phyloP scores from a whole-genome alignment of 2,797 vertebrate genomes.

The Aratinga solstitialis region DNA sequence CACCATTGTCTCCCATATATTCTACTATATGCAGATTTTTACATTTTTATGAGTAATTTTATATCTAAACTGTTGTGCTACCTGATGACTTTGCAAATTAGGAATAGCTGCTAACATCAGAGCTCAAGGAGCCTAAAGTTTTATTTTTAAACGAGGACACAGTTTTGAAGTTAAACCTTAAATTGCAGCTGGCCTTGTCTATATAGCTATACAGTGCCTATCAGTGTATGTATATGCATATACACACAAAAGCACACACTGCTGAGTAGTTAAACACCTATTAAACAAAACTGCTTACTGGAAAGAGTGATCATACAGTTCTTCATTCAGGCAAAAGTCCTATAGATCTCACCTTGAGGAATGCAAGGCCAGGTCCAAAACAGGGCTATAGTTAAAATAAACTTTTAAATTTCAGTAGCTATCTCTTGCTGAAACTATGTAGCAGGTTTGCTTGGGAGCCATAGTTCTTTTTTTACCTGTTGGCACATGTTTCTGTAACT shows the following conservation, averaged over 20 bases:
- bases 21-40: conserved; percentile 44
- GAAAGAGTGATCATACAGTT: neutral
- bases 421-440: neutral
- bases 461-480: conserved; percentile 27
- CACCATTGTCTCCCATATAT: neutral
- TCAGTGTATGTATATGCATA: neutral
- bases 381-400: neutral
- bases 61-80: conserved; percentile 59
- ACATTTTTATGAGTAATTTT: conserved; percentile 67
- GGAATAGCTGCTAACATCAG: conserved; percentile 45
- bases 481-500: neutral
- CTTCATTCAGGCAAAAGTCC: neutral
- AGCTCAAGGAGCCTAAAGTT: conserved; percentile 40
- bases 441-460: conserved; percentile 12
- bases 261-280: neutral
- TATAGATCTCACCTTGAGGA: neutral
- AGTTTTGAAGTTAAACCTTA: conserved; percentile 2
- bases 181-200: conserved; percentile 12
- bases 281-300: neutral
- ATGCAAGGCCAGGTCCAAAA: neutral
- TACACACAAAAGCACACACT: conserved; percentile 20
- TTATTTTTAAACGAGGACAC: conserved; percentile 40
- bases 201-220: conserved; percentile 36
- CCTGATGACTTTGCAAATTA: conserved; percentile 40
- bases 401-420: neutral